These are phyloP conservation scores for Strix uralensis DNA, from an alignment of 2,113 vertebrate species.

Conservation along the genomic window DNA sequence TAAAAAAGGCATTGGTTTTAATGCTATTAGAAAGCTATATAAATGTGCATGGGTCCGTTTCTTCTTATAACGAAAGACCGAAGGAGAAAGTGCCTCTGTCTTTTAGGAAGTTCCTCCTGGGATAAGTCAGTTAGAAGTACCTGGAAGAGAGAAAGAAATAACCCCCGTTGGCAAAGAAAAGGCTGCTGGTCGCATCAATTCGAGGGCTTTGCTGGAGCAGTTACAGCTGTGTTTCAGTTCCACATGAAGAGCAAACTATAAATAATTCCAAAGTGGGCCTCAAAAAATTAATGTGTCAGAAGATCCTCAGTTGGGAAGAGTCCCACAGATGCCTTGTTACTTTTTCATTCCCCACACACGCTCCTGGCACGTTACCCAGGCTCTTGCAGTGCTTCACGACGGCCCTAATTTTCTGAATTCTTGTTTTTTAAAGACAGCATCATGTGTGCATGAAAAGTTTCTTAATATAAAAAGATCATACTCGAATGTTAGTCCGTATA, in stretches of 20 bases:
- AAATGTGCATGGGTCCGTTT: slow-evolving; percentile 73
- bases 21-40: slow-evolving; percentile 77
- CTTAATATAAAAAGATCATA: background rate
- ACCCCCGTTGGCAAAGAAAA: background rate
- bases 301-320: background rate
- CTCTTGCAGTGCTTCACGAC: background rate
- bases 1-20: slow-evolving; percentile 81
- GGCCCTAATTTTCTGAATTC: too few relatives aligned
- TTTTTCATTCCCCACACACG: too few relatives aligned
- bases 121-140: slow-evolving; percentile 65
- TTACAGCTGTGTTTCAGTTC: background rate
- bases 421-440: background rate
- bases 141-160: slow-evolving; percentile 30
- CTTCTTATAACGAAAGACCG: slow-evolving; percentile 65
- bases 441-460: background rate
- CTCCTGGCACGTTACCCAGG: background rate
- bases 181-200: background rate
- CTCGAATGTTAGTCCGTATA: too few relatives aligned
- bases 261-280: background rate
- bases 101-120: slow-evolving; percentile 68
- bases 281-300: background rate
- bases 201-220: background rate
- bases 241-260: too few relatives aligned
- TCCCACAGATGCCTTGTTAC: background rate
- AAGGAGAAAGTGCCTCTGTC: slow-evolving; percentile 68